phyloP scores from a whole-genome alignment of 2,888 invertebrate genomes.

The Poecilobothrus nobilitatus region DNA sequence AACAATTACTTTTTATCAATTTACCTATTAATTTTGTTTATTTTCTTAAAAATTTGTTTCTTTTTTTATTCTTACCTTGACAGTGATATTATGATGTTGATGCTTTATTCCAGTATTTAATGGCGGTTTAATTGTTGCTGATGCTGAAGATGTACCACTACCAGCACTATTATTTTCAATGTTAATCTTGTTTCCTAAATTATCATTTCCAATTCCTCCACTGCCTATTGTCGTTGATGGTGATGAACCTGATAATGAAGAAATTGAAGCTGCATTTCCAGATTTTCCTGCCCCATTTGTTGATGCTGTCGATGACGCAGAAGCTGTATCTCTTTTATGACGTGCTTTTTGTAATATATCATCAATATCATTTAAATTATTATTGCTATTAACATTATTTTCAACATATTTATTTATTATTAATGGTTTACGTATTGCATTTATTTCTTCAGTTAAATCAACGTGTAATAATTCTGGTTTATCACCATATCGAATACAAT shows the following conservation, averaged over 20 bases:
- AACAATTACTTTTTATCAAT: no score
- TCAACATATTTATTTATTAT: conserved; percentile 12
- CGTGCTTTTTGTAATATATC: neutral
- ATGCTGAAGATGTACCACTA: neutral
- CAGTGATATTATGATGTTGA: neutral
- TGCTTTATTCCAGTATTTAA: neutral
- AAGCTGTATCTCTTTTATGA: conserved; percentile 15
- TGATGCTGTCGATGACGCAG: neutral
- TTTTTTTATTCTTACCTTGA: neutral
- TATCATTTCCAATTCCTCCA: neutral
- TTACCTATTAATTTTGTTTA: no score
- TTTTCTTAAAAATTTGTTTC: no score
- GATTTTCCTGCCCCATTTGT: no score
- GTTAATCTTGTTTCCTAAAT: neutral
- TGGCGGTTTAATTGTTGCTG: neutral
- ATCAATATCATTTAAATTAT: neutral
- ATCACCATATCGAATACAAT: conserved; percentile 17
- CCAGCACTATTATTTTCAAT: neutral
- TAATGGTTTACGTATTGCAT: conserved; percentile 13
- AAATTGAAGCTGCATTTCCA: neutral
- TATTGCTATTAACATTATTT: neutral
- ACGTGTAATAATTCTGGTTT: conserved; percentile 17
- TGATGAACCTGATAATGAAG: neutral
- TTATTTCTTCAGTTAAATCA: conserved; percentile 15
- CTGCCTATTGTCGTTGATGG: neutral